Evolutionary conservation across 2,888 invertebrate species (phyloP), one percentile per base, ranked within the genome.

Genomic region (Herminia tarsipennalis): DNA sequence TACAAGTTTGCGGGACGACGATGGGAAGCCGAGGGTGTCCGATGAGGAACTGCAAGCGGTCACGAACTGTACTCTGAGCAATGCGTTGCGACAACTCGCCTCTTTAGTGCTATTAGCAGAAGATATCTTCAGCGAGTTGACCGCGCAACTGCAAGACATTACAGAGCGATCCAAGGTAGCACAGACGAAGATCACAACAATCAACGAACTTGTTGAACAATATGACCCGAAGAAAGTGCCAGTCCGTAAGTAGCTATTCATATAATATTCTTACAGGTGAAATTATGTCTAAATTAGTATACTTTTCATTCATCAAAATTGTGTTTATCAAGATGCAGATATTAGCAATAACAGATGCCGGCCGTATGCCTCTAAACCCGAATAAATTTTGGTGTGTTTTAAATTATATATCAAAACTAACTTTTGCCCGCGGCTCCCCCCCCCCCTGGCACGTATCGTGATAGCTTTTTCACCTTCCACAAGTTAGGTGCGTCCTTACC

Each of bases 211-310:
- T 72, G 95, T 97, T 71, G 93, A 93, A 72, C 92, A 92, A 57
- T 95, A 94, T 88, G 96, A 98, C 87, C 97, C 98, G 51, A 97
- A 96, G 93, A 95, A 95, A 88, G 96, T 97, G 81, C 94, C 97
- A 95, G 97, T 98, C 93, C 97, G 98, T 98, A 93, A 98, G 98
- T 98, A 92, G 39, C 54, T n/a, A n/a, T n/a, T n/a, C n/a, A n/a
- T n/a, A n/a, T n/a, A n/a, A n/a, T n/a, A n/a, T n/a, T n/a, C n/a
- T n/a, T n/a, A n/a, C n/a, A n/a, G n/a, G n/a, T n/a, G n/a, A n/a
- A n/a, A n/a, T n/a, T n/a, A n/a, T n/a, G n/a, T n/a, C n/a, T n/a
- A n/a, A n/a, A n/a, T n/a, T n/a, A n/a, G n/a, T n/a, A n/a, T n/a
- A n/a, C n/a, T n/a, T n/a, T n/a, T n/a, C n/a, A 21, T 50, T 21